Evolutionary conservation across 2,888 invertebrate genomes (phyloP).

Genomic region (Phyllotreta cruciferae): DNA sequence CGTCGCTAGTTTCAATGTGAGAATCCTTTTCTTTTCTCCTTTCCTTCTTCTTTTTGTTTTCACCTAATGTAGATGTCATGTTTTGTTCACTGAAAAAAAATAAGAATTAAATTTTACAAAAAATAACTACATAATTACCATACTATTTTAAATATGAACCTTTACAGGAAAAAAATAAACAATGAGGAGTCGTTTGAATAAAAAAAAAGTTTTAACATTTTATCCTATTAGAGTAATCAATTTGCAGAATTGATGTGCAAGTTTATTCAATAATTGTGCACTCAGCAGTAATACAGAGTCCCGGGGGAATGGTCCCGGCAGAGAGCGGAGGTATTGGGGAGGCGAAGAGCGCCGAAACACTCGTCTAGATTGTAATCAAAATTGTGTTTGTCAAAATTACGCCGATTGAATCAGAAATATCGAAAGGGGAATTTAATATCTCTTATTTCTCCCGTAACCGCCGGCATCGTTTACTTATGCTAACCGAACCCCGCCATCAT

Average conservation of each 20-base stretch:
- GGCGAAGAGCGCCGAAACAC: constrained; percentile 40
- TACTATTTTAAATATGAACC: not conserved
- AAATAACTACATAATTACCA: not conserved
- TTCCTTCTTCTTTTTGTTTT: constrained; percentile 68
- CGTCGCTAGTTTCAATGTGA: constrained; percentile 65
- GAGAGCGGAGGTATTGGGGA: not conserved
- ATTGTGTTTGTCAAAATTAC: constrained; percentile 57
- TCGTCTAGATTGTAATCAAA: constrained; percentile 58
- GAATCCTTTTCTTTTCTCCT: constrained; percentile 65
- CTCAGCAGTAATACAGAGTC: constrained; percentile 56
- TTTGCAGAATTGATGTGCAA: constrained; percentile 59
- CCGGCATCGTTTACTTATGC: constrained; percentile 14
- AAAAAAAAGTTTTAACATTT: constrained; percentile 14
- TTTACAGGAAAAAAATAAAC: constrained; percentile 30
- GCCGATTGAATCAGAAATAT: constrained; percentile 41
- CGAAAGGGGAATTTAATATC: constrained; percentile 36
- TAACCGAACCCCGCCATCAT: not conserved
- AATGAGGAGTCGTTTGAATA: constrained; percentile 20
- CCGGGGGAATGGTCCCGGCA: constrained; percentile 34
- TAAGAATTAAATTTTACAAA: not conserved
- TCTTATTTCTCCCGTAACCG: constrained; percentile 16
- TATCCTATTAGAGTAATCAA: constrained; percentile 45
- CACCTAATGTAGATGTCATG: constrained; percentile 58
- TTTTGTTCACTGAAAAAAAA: constrained; percentile 56
- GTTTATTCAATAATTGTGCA: constrained; percentile 61